Conservation (phyloP, 1,140 invertebrate genomes). For the Euura saliciscinereae region DNA sequence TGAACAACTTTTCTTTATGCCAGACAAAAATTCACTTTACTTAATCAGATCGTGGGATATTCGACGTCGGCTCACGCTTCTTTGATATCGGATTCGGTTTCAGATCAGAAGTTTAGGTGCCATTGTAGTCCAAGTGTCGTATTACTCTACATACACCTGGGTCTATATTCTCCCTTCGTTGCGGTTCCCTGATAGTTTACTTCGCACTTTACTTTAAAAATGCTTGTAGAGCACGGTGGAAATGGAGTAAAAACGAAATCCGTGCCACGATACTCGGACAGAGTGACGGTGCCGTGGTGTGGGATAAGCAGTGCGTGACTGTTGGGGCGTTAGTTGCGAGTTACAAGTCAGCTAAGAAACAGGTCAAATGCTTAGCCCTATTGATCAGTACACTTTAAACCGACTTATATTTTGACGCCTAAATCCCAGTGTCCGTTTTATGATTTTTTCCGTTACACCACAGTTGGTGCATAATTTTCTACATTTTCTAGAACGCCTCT, state of each 20-base stretch:
- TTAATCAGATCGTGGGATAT: no score
- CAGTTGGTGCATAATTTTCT: background rate
- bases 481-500: background rate
- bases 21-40: no score
- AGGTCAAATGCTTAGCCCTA: constrained; percentile 13
- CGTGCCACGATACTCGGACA: background rate
- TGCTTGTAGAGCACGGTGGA: background rate
- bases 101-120: no score
- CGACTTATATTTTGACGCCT: background rate
- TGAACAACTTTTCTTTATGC: no score
- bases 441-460: background rate
- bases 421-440: background rate
- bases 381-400: constrained; percentile 8
- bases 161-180: background rate
- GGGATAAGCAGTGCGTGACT: constrained; percentile 17
- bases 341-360: constrained; percentile 9
- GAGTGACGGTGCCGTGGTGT: background rate
- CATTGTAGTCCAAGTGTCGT: no score
- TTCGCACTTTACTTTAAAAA: no score
- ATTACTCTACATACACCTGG: no score
- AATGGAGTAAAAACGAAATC: constrained; percentile 3
- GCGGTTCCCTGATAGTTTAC: background rate
- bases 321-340: constrained; percentile 17
- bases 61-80: no score
- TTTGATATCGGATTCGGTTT: no score